These are phyloP conservation scores for Drosophila incognita DNA, from an alignment of 2,888 invertebrate genomes.

Conservation along the genomic window DNA sequence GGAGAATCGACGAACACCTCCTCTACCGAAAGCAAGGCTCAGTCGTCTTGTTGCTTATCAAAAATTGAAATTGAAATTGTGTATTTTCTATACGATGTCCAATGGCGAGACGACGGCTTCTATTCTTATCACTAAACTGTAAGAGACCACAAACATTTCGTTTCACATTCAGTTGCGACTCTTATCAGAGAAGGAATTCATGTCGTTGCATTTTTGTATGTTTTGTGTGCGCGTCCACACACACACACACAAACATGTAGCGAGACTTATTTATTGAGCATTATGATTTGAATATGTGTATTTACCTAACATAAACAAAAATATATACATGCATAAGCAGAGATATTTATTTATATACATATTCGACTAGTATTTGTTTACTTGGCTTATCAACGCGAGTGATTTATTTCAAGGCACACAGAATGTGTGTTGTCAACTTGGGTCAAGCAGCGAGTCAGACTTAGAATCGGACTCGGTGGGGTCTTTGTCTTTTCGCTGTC, in stretches of 20 bases:
- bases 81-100: background rate
- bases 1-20: background rate
- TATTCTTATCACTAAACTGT: conserved; percentile 12
- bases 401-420: conserved; percentile 22
- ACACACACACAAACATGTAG: conserved; percentile 3
- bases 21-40: background rate
- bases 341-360: conserved; percentile 8
- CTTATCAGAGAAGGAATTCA: conserved; percentile 11
- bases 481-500: conserved; percentile 14
- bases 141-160: conserved; percentile 52
- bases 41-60: conserved; percentile 2
- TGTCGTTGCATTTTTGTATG: conserved; percentile 18
- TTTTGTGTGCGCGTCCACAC: background rate
- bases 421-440: conserved; percentile 41
- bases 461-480: conserved; percentile 11
- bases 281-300: conserved; percentile 25
- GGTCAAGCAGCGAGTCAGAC: conserved; percentile 31
- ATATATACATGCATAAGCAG: background rate
- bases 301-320: conserved; percentile 12
- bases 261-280: conserved; percentile 8
- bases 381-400: conserved; percentile 25
- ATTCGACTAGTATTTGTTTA: conserved; percentile 2
- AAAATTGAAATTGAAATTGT: conserved; percentile 4
- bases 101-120: background rate
- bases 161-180: conserved; percentile 11